Evolutionary conservation across 2,113 vertebrate genomes (phyloP).

Genomic region (Gopherus evgoodei): DNA sequence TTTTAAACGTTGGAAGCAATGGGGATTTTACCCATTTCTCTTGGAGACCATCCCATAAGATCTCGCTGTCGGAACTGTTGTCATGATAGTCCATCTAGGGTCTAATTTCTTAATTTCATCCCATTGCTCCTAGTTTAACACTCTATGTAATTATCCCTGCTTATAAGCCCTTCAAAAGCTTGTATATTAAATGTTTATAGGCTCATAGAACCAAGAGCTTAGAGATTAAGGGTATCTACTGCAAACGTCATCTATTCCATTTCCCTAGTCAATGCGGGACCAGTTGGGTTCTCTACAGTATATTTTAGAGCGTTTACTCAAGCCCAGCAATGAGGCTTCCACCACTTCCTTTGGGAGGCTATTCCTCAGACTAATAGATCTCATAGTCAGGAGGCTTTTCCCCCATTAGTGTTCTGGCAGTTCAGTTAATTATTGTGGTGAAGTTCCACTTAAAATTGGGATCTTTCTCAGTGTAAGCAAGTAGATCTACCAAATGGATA

Average conservation of each 20-base stretch:
- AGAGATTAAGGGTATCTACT: rapidly evolving
- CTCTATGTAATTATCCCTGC: background rate
- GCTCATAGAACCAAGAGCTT: background rate
- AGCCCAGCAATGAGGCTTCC: background rate
- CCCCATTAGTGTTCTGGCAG: background rate
- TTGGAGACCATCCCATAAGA: background rate
- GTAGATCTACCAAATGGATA: background rate
- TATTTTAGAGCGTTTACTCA: background rate
- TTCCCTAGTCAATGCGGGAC: background rate
- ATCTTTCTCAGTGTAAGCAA: background rate
- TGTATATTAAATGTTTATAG: rapidly evolving
- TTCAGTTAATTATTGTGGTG: rapidly evolving
- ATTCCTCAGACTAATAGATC: background rate
- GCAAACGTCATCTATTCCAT: background rate
- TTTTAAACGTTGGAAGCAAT: background rate
- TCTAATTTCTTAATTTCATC: background rate
- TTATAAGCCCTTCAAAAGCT: rapidly evolving
- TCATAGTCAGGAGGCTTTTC: background rate
- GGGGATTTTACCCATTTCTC: background rate
- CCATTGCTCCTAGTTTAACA: background rate
- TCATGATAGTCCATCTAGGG: background rate
- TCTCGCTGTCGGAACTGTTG: background rate
- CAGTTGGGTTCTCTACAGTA: background rate
- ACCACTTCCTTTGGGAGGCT: rapidly evolving
- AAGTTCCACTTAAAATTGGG: background rate